Evolutionary conservation across 2,797 vertebrate species (phyloP).

Genomic region (Gadopsis bispinosus): DNA sequence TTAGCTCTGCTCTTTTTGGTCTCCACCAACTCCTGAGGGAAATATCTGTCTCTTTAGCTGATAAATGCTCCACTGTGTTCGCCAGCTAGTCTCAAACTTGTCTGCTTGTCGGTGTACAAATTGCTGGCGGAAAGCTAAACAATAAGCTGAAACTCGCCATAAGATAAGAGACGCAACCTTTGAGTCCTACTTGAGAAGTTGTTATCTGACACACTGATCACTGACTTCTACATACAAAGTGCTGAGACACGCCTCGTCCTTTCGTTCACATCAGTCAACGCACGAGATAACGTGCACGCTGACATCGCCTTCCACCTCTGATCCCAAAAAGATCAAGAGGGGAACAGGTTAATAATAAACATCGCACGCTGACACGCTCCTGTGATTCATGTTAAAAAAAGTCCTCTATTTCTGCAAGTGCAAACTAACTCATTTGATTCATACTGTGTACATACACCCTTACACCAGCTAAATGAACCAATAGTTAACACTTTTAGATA

Average conservation of each 20-base stretch:
- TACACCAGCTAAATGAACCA: not conserved
- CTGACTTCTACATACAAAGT: not conserved
- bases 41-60: too few species aligned
- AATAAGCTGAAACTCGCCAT: too few species aligned
- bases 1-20: too few species aligned
- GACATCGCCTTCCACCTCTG: not conserved
- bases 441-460: not conserved
- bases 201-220: not conserved
- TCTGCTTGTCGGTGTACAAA: too few species aligned
- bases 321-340: constrained; percentile 7
- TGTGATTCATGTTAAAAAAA: not conserved
- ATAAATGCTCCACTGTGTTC: too few species aligned
- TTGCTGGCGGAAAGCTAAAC: too few species aligned
- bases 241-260: not conserved
- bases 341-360: not conserved
- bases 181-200: not conserved
- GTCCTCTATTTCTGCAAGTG: not conserved
- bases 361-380: not conserved
- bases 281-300: not conserved
- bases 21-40: too few species aligned
- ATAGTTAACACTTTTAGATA: not conserved
- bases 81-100: too few species aligned
- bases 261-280: not conserved
- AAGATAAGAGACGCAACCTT: not conserved
- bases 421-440: not conserved